A percentile compares a stretch with the other conserved stretches of the same genome.
Evolutionary conservation across 2,797 vertebrate genomes (phyloP).

Genomic region (Myotis findleyi): DNA sequence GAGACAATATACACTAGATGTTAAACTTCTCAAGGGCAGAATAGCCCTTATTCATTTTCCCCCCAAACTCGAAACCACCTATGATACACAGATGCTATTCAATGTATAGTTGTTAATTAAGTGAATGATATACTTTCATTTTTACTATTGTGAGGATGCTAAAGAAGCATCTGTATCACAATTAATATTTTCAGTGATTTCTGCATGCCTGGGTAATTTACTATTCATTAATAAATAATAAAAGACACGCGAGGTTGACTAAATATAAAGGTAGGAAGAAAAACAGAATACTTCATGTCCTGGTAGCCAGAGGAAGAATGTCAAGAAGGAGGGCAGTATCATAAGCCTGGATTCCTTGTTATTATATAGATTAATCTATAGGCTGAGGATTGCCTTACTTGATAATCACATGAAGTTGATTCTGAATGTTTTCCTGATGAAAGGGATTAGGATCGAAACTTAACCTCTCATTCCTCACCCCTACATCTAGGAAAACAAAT

Average conservation of each 20-base stretch:
- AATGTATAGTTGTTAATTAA: neutral
- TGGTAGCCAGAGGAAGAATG: neutral
- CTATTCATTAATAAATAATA: neutral
- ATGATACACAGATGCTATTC: neutral
- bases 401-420: neutral
- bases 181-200: neutral
- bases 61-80: neutral
- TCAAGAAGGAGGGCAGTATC: neutral
- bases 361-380: neutral
- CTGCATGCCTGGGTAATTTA: neutral
- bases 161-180: neutral
- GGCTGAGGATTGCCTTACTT: neutral
- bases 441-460: neutral
- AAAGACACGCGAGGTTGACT: neutral
- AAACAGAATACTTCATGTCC: neutral
- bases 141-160: neutral
- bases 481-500: neutral
- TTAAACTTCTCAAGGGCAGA: neutral
- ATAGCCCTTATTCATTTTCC: neutral
- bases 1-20: neutral
- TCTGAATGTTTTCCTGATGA: constrained; percentile 2
- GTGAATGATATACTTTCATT: neutral
- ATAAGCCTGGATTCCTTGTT: neutral
- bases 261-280: neutral
- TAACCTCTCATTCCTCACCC: neutral